Conservation (phyloP, 1,140 invertebrate species). For the Penaeus vannamei region DNA sequence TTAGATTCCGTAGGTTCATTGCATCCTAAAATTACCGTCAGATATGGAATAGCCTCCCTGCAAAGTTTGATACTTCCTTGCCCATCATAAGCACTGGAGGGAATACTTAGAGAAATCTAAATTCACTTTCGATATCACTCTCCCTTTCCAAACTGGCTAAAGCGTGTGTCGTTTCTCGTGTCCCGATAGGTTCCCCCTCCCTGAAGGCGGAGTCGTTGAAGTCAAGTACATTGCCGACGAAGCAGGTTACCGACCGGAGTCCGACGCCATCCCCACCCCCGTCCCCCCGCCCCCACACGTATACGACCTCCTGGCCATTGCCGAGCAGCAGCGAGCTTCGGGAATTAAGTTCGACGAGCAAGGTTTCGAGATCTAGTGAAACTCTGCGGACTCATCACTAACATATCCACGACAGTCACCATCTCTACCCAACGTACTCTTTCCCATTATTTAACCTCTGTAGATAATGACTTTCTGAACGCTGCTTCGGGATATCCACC, state of each 20-base stretch:
- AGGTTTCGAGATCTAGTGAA: background rate
- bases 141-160: background rate
- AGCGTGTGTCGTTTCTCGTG: background rate
- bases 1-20: too few relatives aligned
- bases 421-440: too few relatives aligned
- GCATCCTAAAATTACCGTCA: too few relatives aligned
- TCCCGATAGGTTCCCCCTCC: slow-evolving; percentile 31
- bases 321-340: slow-evolving; percentile 14
- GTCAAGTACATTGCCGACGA: slow-evolving; percentile 45
- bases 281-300: slow-evolving; percentile 41
- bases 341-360: background rate
- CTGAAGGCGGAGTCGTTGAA: slow-evolving; percentile 19
- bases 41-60: too few relatives aligned
- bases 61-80: too few relatives aligned
- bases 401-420: too few relatives aligned
- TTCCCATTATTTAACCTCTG: too few relatives aligned
- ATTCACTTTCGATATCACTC: background rate
- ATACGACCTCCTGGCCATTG: slow-evolving; percentile 39
- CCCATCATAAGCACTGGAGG: too few relatives aligned
- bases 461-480: too few relatives aligned
- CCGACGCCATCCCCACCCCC: slow-evolving; percentile 32
- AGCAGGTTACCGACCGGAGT: slow-evolving; percentile 51
- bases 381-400: background rate
- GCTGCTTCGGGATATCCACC: too few relatives aligned
- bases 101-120: too few relatives aligned